A percentile compares a stretch with the other conserved stretches of the same genome.
phyloP scores from a whole-genome alignment of 2,888 invertebrate genomes.

The Synanthedon vespiformis region DNA sequence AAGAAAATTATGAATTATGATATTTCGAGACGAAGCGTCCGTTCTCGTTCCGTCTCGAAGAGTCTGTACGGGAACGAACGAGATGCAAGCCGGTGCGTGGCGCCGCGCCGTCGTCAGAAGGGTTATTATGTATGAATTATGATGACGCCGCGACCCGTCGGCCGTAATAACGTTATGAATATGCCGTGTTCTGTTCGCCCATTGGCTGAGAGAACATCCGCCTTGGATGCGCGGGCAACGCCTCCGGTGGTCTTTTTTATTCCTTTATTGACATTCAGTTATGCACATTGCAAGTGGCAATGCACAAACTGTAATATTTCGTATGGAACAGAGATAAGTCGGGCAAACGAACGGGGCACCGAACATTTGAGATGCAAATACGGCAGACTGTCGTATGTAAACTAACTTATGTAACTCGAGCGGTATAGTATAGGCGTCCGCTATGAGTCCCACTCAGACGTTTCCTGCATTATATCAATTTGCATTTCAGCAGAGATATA shows the following conservation, averaged over 20 bases:
- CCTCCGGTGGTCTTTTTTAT: conserved; percentile 62
- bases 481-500: conserved; percentile 56
- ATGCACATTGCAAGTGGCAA: conserved; percentile 64
- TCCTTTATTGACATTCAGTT: conserved; percentile 69
- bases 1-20: conserved; percentile 69
- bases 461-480: conserved; percentile 70
- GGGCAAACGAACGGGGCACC: conserved; percentile 48
- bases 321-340: conserved; percentile 58
- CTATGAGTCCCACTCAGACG: conserved; percentile 69
- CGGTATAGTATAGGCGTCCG: conserved; percentile 60
- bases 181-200: conserved; percentile 60
- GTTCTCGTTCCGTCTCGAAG: conserved; percentile 46
- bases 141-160: conserved; percentile 64
- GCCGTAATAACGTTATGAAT: conserved; percentile 72
- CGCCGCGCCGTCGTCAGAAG: conserved; percentile 54
- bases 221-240: conserved; percentile 63
- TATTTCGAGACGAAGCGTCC: conserved; percentile 38
- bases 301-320: conserved; percentile 69
- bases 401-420: conserved; percentile 68
- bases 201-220: conserved; percentile 67
- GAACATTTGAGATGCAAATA: conserved; percentile 70
- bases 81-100: conserved; percentile 50
- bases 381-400: conserved; percentile 65
- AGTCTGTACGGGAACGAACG: conserved; percentile 32
- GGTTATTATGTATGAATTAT: conserved; percentile 72